phyloP scores from a whole-genome alignment of 2,888 invertebrate species.

The Helobdella robusta region DNA sequence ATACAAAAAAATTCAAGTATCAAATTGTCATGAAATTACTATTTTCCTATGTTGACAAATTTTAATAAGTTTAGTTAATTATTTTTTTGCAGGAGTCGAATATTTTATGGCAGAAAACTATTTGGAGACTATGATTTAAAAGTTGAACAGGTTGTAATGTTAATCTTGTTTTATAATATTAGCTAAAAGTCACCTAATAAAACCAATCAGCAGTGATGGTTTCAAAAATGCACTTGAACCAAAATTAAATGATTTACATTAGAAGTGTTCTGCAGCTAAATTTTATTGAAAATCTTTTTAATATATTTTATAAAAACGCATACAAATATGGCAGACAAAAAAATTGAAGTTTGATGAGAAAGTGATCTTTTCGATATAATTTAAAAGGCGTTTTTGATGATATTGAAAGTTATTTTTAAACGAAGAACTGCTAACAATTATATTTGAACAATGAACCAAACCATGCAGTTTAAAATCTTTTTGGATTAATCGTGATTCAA shows the following conservation, averaged over 20 bases:
- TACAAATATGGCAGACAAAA: no score
- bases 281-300: background rate
- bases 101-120: constrained; percentile 81
- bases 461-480: no score
- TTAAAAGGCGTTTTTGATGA: no score
- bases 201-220: no score
- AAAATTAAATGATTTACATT: no score
- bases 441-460: no score
- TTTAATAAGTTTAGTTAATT: background rate
- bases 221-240: no score
- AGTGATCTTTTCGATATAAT: no score
- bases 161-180: background rate
- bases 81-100: constrained; percentile 64
- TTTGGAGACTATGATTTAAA: constrained; percentile 90
- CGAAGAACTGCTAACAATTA: no score
- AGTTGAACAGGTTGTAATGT: constrained; percentile 66
- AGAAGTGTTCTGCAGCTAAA: background rate
- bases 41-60: background rate
- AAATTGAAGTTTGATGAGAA: no score
- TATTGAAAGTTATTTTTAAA: no score
- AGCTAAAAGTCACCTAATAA: background rate
- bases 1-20: background rate
- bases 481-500: no score
- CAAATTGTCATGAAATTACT: background rate
- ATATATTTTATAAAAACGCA: background rate